Base-by-base conservation (phyloP, 1,140 invertebrate species). In the Listronotus oregonensis region DNA sequence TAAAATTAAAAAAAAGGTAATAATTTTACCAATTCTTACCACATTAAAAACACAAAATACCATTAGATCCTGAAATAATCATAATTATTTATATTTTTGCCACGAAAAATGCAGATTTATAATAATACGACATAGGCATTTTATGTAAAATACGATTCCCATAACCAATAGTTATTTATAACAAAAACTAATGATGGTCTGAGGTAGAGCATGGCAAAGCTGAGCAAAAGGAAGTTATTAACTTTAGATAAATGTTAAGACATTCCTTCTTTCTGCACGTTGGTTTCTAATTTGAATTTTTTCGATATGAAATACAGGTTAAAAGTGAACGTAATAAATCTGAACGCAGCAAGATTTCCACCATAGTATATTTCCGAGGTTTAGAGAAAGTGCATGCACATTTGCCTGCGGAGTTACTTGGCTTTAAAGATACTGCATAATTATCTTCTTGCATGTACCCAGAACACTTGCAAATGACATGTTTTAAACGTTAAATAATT, bases 321-420 rank as follows among this genome's bases (percentile, higher is more conserved):
- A 64, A 64, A 64, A 64, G 62, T 64, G 62, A 64, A 57, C 52
- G 62, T 64, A 64, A 64, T 64, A 64, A 64, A 64, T 64, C 49
- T 63, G 11, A 63, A 55, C 57, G 47, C 47, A 31, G 47, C 47
- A 12, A 59, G 59, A 51, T 51, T 63, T 54, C 60, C 60, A 55
- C 60, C 31, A 15, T 50, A 21, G 60, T 44, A 37, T 49, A 50
- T 63, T 63, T 63, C 60, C 60, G 54, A 54, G 60, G 54, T 63
- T 63, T 46, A 63, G 60, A 63, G 60, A 63, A 63, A 63, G 60
- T 63, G 60, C 60, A 55, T 55, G 51, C 15, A 21, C 50, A 43
- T 40, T 18, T 27, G 43, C 57, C 57, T 39, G 60, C 32, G 49
- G 46, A 51, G 60, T 51, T 55, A 55, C 49, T 63, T 40, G 18